Conservation (phyloP, 2,797 vertebrate species). For the Fistularia tabacaria region DNA sequence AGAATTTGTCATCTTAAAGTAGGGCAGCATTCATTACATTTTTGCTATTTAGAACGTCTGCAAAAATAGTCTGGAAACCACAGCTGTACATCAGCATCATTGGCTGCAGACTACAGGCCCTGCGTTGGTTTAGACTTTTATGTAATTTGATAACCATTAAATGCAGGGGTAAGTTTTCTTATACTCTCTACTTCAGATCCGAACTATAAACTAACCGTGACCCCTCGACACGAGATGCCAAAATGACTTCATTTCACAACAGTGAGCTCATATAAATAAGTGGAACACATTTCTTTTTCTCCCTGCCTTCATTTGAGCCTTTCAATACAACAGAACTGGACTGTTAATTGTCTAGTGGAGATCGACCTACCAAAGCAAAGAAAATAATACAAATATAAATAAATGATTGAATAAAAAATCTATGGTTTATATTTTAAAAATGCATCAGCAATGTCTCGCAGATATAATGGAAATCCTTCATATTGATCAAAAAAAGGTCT, state of each 20-base stretch:
- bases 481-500: too few species aligned
- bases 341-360: too few species aligned
- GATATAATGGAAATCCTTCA: too few species aligned
- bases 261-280: conserved; percentile 25
- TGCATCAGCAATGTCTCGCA: too few species aligned
- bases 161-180: conserved; percentile 11
- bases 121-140: conserved; percentile 5
- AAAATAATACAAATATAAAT: too few species aligned
- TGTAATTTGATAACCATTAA: not conserved
- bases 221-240: conserved; percentile 1
- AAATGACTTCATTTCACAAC: conserved; percentile 24
- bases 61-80: not conserved
- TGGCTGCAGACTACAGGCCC: not conserved
- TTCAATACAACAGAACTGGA: too few species aligned
- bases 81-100: not conserved
- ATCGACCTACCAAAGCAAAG: too few species aligned
- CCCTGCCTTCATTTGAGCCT: not conserved
- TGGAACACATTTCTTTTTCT: conserved; percentile 2
- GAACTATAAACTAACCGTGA: conserved; percentile 12
- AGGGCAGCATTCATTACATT: too few species aligned
- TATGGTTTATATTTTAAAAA: too few species aligned
- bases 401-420: too few species aligned
- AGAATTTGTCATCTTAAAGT: too few species aligned
- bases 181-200: conserved; percentile 8
- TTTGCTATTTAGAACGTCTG: too few species aligned